Base-by-base conservation (phyloP, 2,888 invertebrate species). In the Zygothrica quintamaculata region DNA sequence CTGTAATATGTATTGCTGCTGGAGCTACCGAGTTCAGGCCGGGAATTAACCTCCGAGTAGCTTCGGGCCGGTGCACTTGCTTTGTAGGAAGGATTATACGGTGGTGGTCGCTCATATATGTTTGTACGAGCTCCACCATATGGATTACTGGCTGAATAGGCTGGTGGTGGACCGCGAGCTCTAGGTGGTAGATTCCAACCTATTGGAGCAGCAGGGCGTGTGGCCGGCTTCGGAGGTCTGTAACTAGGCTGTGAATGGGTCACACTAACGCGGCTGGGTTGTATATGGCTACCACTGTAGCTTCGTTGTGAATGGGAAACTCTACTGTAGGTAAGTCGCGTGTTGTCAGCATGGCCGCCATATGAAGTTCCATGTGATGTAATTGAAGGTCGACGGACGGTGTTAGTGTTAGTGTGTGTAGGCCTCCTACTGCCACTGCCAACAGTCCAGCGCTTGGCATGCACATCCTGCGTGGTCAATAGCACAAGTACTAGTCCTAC, bases 141-240 rank as follows among this genome's bases (percentile, higher is more conserved):
- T 0, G 89, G 87, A 73, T 89, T 89, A 0, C 73, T 67, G 11
- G 88, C 75, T 0, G 89, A 88, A 57, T 90, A 91, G 0, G 89
- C 81, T 3, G 90, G 90, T 29, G 90, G 90, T n/a, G 90, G 90
- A 4, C 90, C 90, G 42, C 88, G 88, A 0, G 85, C 40, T 44
- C 89, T 88, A 1, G 88, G 66, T 0, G 86, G 88, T 3, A 88
- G 88, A 78, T 90, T 91, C 90, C 90, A 90, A 16, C 90, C 90
- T 9, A 90, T n/a, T n/a, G n/a, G n/a, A n/a, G n/a, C n/a, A n/a
- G n/a, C n/a, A n/a, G 42, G n/a, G n/a, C n/a, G n/a, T n/a, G n/a
- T n/a, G 16, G 22, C 1, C 0, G 43, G 65, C 3, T 22, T 48
- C 1, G 50, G 36, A 6, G 47, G 71, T 0, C 12, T 18, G 18